phyloP scores from a whole-genome alignment of 2,888 invertebrate genomes.

The Patella ulyssiponensis region DNA sequence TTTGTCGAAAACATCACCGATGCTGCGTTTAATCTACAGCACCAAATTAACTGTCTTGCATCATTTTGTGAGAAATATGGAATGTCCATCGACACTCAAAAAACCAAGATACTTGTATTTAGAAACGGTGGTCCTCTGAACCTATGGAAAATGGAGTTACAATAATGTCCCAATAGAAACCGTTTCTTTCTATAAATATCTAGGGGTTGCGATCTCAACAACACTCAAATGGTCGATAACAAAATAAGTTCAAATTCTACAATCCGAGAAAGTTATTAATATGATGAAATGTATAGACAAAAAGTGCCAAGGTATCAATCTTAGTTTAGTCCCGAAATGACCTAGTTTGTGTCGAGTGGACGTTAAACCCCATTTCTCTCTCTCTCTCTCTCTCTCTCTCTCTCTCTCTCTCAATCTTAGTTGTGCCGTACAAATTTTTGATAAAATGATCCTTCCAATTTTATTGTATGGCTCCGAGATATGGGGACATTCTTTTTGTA shows the following conservation, averaged over 20 bases:
- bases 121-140: not conserved
- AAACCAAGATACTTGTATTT: not conserved
- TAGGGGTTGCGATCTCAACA: conserved; percentile 14
- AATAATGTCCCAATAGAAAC: not conserved
- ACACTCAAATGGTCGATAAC: conserved; percentile 13
- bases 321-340: too few species aligned
- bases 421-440: too few species aligned
- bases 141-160: not conserved
- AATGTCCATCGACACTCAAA: conserved; percentile 10
- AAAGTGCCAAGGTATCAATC: too few species aligned
- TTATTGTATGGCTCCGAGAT: conserved; percentile 8
- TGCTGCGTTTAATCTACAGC: conserved; percentile 15
- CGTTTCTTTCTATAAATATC: conserved; percentile 9
- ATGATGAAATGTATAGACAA: not conserved
- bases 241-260: not conserved
- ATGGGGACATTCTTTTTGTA: not conserved
- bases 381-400: too few species aligned
- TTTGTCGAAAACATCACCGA: conserved; percentile 22
- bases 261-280: conserved; percentile 22
- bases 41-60: conserved; percentile 16
- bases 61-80: conserved; percentile 18
- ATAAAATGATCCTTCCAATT: too few species aligned
- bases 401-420: too few species aligned
- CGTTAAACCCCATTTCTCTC: too few species aligned
- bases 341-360: too few species aligned